Conservation (phyloP, 2,888 invertebrate genomes). For the Macaria notata region DNA sequence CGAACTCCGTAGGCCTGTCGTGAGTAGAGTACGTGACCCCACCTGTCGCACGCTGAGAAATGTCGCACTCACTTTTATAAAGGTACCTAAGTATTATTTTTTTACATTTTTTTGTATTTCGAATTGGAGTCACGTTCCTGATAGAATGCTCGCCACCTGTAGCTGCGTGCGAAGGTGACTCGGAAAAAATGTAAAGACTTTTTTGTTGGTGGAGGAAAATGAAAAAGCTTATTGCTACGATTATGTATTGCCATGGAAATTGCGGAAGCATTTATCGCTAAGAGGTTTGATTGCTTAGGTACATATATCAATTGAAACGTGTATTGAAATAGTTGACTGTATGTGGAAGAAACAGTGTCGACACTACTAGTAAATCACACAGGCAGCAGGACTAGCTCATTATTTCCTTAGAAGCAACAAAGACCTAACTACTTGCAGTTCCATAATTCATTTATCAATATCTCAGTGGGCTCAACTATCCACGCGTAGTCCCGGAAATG, state of each 20-base stretch:
- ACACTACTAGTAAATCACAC: too few relatives aligned
- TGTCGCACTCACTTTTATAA: constrained; percentile 36
- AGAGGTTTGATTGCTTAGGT: not conserved
- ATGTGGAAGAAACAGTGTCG: too few relatives aligned
- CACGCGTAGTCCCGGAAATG: constrained; percentile 45
- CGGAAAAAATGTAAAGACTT: constrained; percentile 14
- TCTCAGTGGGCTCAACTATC: too few relatives aligned
- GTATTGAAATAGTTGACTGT: too few relatives aligned
- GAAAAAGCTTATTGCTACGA: not conserved
- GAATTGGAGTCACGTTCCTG: constrained; percentile 23
- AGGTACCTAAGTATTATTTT: constrained; percentile 18
- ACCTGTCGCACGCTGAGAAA: constrained; percentile 48
- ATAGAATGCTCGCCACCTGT: constrained; percentile 21
- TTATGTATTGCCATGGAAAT: not conserved
- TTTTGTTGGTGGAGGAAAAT: constrained; percentile 7
- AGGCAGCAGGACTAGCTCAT: too few relatives aligned
- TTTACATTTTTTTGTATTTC: constrained; percentile 16
- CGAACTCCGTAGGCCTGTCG: constrained; percentile 30
- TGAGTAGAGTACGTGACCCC: constrained; percentile 52
- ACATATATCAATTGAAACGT: too few relatives aligned
- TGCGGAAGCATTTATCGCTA: constrained; percentile 4
- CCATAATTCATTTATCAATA: too few relatives aligned
- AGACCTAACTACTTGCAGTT: too few relatives aligned
- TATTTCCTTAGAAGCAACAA: too few relatives aligned
- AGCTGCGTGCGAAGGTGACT: constrained; percentile 17